Evolutionary conservation across 2,113 vertebrate species (phyloP).

Genomic region (Mandrillus leucophaeus): DNA sequence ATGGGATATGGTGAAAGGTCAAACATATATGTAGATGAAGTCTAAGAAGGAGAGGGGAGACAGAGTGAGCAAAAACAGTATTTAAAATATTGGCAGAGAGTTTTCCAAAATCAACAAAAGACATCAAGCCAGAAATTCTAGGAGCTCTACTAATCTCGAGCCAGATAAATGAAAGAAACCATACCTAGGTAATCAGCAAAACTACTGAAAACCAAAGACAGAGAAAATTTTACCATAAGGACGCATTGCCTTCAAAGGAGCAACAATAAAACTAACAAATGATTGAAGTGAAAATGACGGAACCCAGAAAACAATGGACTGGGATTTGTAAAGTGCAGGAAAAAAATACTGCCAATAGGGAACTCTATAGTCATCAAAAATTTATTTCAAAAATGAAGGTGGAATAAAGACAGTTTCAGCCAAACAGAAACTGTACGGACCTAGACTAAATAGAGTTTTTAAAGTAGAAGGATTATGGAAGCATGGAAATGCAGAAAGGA

Average conservation of each 20-base stretch:
- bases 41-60: not conserved
- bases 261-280: slow-evolving; percentile 8
- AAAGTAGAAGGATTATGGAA: slow-evolving; percentile 3
- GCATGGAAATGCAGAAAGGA: not conserved
- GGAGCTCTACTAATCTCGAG: not conserved
- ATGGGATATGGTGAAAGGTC: not conserved
- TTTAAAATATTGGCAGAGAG: not conserved
- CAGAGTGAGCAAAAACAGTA: not conserved
- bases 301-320: not conserved
- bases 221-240: not conserved
- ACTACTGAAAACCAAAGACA: not conserved
- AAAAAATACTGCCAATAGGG: not conserved
- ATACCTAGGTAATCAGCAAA: not conserved
- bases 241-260: not conserved
- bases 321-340: not conserved
- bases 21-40: not conserved
- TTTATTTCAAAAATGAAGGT: not conserved
- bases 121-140: not conserved
- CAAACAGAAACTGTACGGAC: not conserved
- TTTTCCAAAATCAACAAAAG: slow-evolving; percentile 1
- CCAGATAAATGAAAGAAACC: not conserved
- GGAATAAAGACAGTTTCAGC: not conserved
- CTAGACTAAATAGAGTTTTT: not conserved
- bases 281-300: not conserved
- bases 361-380: not conserved